Evolutionary conservation across 2,113 vertebrate species (phyloP).

Genomic region (Carassius gibelio): DNA sequence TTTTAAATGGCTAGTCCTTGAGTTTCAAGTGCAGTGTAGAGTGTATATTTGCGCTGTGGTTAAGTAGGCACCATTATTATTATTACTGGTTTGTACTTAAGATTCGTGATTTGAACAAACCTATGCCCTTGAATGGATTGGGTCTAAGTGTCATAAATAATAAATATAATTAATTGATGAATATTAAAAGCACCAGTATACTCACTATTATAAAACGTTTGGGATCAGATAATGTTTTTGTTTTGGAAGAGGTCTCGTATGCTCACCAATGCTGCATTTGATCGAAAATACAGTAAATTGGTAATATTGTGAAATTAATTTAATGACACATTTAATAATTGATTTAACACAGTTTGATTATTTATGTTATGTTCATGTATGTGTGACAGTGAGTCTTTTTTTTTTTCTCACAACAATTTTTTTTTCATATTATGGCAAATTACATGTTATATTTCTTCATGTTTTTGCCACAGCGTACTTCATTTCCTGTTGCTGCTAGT

Average conservation of each 20-base stretch:
- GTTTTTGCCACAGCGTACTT: background rate
- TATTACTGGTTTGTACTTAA: background rate
- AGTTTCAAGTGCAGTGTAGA: constrained; percentile 5
- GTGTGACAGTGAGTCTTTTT: background rate
- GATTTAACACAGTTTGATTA: background rate
- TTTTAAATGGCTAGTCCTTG: background rate
- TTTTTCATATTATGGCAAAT: background rate
- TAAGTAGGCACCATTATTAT: background rate
- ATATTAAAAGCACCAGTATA: background rate
- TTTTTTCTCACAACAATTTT: background rate
- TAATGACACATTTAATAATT: background rate
- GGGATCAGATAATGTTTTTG: background rate
- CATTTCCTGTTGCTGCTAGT: background rate
- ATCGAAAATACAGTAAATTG: background rate
- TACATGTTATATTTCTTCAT: background rate
- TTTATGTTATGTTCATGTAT: background rate
- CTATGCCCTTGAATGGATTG: background rate
- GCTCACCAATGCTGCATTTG: background rate
- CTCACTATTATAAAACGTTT: background rate
- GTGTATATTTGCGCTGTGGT: background rate
- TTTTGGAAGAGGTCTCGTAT: background rate
- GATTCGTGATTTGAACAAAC: background rate
- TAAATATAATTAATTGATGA: background rate
- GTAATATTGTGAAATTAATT: background rate
- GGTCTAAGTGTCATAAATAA: background rate